Base-by-base conservation (phyloP, 2,888 invertebrate genomes). In the Eubasilissa splendida region DNA sequence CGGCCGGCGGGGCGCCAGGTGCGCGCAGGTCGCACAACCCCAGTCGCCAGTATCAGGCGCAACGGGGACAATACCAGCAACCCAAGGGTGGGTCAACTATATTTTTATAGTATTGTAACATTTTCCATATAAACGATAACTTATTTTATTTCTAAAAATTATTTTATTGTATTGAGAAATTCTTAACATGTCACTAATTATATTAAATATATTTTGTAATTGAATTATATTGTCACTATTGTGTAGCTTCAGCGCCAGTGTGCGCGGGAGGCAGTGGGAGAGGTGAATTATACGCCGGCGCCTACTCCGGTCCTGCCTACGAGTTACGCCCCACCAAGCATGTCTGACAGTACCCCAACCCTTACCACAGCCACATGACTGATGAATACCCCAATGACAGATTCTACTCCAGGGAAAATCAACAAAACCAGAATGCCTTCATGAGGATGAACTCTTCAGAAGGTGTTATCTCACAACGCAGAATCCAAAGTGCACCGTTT, bases 291-390 rank as follows among this genome's bases (percentile, higher is more conserved):
- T 95, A 95, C 89, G 94, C 95, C 84, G 93, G 93, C 85, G 95
- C 95, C 82, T 94, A 94, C 90, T 92, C 93, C 86, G 84, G 84
- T 8, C 84, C 84, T 50, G 77, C 80, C 66, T 78, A 81, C 52
- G 95, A 95, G 91, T 94, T 95, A 94, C 92, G 94, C 83, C 92
- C 92, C 81, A 90, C 92, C 86, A 94, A 94, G 87, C 94, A 95
- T 89, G 94, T 92, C 88, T 92, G 92, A 93, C 91, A 89, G 86
- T 86, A 87, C 84, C 86, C 80, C 85, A 84, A 85, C 86, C 79
- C 82, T 52, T 66, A 59, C 14, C 76, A 77, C 59, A 77, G 75
- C 56, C 76, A 76, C 54, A 59, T 74, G 56, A 53, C 66, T n/a
- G 82, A 84, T 14, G 82, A 84, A 12, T 84, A 82, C 71, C 63